Evolutionary conservation across 1,140 invertebrate genomes (phyloP), one percentile per base, ranked within the genome.

Genomic region (Drosophila triauraria): DNA sequence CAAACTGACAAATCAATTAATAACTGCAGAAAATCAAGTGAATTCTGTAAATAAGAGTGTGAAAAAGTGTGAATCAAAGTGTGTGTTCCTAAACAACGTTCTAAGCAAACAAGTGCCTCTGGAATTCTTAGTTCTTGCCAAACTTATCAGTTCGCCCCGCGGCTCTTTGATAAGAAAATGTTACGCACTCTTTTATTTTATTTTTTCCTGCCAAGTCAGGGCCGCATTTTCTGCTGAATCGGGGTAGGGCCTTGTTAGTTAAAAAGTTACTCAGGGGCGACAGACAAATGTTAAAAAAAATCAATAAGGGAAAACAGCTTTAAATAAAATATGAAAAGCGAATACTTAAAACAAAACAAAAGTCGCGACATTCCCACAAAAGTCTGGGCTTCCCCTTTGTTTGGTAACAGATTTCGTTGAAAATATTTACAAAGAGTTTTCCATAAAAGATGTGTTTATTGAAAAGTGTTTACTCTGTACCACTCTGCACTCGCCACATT

Each of bases 91-190:
- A 20, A 20, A 20, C 20, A 20, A 20, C 20, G 30, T 25, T 17
- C 17, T 23, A 74, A 54, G 53, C 48, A 62, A 62, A 75, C 48
- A 63, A 63, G 58, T 35, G 38, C 5, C 12, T 5, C 10, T 48
- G 58, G 43, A 56, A 75, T 63, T 75, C 58, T 42, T 17, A 75
- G 58, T 47, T 56, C 50, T 56, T 75, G 27, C 56, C 40, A 63
- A 62, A 56, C 42, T 75, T 75, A 75, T 75, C 71, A 48, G 42
- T 47, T 53, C 20, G 17, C 15, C 17, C 25, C n/a, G 13, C 23
- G 35, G 40, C 44, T 61, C 32, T 51, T 27, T 70, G 81, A 83
- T 83, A 83, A 83, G 81, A 80, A 79, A 62, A 25, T 51, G 70
- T 71, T 83, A 59, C 79, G 75, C 63, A 70, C 53, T 82, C 61